Evolutionary conservation across 2,113 vertebrate species (phyloP).

Genomic region (Percopsis transmontana): DNA sequence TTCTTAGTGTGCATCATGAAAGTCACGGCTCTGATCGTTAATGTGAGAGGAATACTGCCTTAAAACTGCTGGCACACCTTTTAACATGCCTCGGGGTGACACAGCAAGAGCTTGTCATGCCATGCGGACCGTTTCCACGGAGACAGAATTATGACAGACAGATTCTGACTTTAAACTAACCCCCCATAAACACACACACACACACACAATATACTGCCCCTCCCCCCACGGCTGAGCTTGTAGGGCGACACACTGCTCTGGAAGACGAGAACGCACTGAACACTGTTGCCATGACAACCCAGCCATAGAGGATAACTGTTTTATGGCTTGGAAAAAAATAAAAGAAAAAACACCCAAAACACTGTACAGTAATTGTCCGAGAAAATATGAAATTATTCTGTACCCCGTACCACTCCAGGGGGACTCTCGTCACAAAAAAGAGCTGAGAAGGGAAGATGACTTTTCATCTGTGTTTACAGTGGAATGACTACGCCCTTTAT

Average conservation of each 20-base stretch:
- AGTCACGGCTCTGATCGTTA: slow-evolving; percentile 39
- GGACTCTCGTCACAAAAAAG: no score
- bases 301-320: slow-evolving; percentile 73
- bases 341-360: slow-evolving; percentile 23
- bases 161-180: slow-evolving; percentile 14
- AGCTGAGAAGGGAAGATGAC: not conserved
- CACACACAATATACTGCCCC: slow-evolving; percentile 6
- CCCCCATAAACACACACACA: not conserved
- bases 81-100: slow-evolving; percentile 42
- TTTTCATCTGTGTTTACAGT: slow-evolving; percentile 1
- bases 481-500: not conserved
- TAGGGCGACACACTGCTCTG: slow-evolving; percentile 58
- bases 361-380: slow-evolving; percentile 46
- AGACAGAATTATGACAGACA: slow-evolving; percentile 45
- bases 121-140: slow-evolving; percentile 64
- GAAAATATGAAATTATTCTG: slow-evolving; percentile 32
- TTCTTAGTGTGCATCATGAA: slow-evolving; percentile 33
- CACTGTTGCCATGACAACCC: slow-evolving; percentile 81
- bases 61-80: slow-evolving; percentile 37
- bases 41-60: slow-evolving; percentile 55
- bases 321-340: slow-evolving; percentile 41
- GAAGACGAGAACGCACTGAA: slow-evolving; percentile 68
- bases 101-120: slow-evolving; percentile 42
- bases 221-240: slow-evolving; percentile 38
- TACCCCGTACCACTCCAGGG: not conserved